Evolutionary conservation across 2,888 invertebrate genomes (phyloP).

Genomic region (Tillus elongatus): DNA sequence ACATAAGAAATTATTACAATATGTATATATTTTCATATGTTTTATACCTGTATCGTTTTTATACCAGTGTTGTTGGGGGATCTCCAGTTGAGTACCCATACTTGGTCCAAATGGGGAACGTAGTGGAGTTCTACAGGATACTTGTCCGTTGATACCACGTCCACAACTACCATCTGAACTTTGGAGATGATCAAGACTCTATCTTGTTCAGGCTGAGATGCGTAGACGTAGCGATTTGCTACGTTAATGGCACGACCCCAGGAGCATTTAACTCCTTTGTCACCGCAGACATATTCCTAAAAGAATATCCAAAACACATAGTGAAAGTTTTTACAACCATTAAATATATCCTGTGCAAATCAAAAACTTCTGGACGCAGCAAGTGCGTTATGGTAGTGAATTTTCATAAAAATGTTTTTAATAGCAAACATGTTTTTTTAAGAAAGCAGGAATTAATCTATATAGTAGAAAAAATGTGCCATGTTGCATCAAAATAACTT

Average conservation of each 20-base stretch:
- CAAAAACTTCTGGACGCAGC: too few species aligned
- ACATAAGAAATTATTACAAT: too few species aligned
- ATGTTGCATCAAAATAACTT: too few species aligned
- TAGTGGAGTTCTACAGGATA: slow-evolving; percentile 62
- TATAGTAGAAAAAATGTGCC: too few species aligned
- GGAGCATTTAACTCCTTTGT: slow-evolving; percentile 55
- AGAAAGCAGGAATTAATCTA: too few species aligned
- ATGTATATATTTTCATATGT: background rate
- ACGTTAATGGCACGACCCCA: slow-evolving; percentile 68
- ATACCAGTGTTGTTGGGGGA: slow-evolving; percentile 49
- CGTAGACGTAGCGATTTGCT: slow-evolving; percentile 61
- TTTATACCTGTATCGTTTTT: slow-evolving; percentile 52
- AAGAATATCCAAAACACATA: background rate
- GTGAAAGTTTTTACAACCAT: too few species aligned
- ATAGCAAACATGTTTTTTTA: too few species aligned
- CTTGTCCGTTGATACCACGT: slow-evolving; percentile 61
- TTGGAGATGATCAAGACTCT: slow-evolving; percentile 63
- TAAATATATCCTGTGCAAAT: too few species aligned
- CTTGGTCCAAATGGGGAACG: slow-evolving; percentile 61
- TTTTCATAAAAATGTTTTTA: too few species aligned
- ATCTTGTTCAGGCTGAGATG: slow-evolving; percentile 61
- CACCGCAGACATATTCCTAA: slow-evolving; percentile 64
- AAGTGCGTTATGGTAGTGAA: too few species aligned
- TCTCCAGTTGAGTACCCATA: slow-evolving; percentile 67
- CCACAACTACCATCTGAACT: slow-evolving; percentile 61